phyloP scores from a whole-genome alignment of 2,888 invertebrate genomes.

The Platypus cylindrus region DNA sequence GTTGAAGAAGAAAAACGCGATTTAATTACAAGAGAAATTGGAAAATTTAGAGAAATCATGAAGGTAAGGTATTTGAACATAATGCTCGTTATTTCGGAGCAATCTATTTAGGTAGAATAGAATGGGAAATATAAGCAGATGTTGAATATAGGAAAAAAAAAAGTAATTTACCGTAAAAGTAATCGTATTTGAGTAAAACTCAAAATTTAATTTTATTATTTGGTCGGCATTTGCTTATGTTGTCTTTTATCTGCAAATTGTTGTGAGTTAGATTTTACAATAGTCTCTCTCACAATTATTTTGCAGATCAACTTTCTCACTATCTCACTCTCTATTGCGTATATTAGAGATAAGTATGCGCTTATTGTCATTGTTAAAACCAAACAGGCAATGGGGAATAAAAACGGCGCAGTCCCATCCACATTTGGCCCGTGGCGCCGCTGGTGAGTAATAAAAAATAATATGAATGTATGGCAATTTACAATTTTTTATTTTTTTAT shows the following conservation, averaged over 20 bases:
- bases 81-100: no score
- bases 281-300: constrained; percentile 10
- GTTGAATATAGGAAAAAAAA: no score
- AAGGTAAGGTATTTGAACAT: constrained; percentile 65
- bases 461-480: no score
- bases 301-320: constrained; percentile 8
- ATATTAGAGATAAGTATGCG: constrained; percentile 33
- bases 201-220: no score
- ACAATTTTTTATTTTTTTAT: no score
- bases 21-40: constrained; percentile 93
- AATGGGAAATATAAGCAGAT: no score
- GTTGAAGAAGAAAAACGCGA: constrained; percentile 94
- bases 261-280: constrained; percentile 9
- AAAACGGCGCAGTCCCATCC: constrained; percentile 36
- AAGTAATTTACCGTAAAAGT: no score
- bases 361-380: constrained; percentile 38
- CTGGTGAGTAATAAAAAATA: constrained; percentile 36
- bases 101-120: no score
- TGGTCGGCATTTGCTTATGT: constrained; percentile 17
- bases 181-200: no score
- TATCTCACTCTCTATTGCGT: constrained; percentile 10
- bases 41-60: constrained; percentile 94
- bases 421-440: constrained; percentile 36
- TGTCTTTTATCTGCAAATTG: constrained; percentile 15
- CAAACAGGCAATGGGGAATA: constrained; percentile 37